Conservation (phyloP, 2,888 invertebrate species). For the Tanytarsus gracilentus region DNA sequence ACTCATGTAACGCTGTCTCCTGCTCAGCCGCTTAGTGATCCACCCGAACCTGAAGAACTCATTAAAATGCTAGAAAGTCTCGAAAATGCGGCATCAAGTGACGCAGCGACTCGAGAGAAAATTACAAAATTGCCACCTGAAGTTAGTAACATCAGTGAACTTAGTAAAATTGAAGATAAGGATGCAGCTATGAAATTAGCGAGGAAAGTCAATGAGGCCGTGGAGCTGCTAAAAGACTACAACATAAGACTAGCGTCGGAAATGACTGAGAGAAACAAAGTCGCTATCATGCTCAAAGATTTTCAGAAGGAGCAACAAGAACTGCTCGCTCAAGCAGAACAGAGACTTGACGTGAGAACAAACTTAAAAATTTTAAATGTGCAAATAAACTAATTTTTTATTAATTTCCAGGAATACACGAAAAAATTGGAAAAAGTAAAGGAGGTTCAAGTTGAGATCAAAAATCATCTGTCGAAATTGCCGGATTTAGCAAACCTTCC, state of each 20-base stretch:
- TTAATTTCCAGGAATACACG: slow-evolving; percentile 72
- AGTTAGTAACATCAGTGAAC: slow-evolving; percentile 81
- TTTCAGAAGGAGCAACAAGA: slow-evolving; percentile 82
- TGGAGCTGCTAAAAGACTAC: slow-evolving; percentile 76
- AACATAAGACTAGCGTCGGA: slow-evolving; percentile 78
- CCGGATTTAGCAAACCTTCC: slow-evolving; percentile 74
- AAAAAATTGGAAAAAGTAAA: slow-evolving; percentile 80
- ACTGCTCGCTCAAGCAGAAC: slow-evolving; percentile 75
- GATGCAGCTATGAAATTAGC: slow-evolving; percentile 70
- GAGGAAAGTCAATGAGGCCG: slow-evolving; percentile 59
- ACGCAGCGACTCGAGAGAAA: slow-evolving; percentile 82
- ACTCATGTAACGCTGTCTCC: slow-evolving; percentile 70
- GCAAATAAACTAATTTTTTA: slow-evolving; percentile 25
- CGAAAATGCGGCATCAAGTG: slow-evolving; percentile 91
- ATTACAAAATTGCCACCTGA: slow-evolving; percentile 91
- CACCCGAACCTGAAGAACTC: slow-evolving; percentile 87
- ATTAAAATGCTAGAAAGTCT: slow-evolving; percentile 75
- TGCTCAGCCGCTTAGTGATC: slow-evolving; percentile 65
- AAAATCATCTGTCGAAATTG: slow-evolving; percentile 84
- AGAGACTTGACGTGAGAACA: slow-evolving; percentile 65
- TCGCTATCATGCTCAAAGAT: slow-evolving; percentile 78
- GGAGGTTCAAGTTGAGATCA: slow-evolving; percentile 77
- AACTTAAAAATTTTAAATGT: not conserved
- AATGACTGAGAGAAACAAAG: slow-evolving; percentile 78
- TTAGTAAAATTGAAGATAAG: slow-evolving; percentile 78